phyloP scores from a whole-genome alignment of 2,113 vertebrate genomes.

The Xenus cinereus region DNA sequence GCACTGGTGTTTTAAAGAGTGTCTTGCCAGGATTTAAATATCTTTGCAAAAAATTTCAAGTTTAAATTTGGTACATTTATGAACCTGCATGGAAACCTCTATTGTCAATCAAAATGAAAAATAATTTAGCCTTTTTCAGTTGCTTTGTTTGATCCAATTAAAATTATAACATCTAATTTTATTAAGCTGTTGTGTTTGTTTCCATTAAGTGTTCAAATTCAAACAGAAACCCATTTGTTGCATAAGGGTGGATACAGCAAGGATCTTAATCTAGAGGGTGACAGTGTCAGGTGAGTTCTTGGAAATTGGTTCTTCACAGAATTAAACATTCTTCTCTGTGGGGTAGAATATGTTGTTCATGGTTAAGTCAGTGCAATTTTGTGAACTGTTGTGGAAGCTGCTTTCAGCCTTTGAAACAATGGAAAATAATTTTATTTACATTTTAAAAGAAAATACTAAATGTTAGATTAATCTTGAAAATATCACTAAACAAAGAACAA shows the following conservation, averaged over 20 bases:
- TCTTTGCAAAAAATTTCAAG: neutral
- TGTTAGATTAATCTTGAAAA: neutral
- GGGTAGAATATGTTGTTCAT: neutral
- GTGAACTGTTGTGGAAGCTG: neutral
- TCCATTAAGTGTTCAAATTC: constrained; percentile 62
- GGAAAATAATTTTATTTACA: neutral
- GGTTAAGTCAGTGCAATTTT: neutral
- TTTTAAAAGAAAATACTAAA: neutral
- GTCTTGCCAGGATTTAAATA: neutral
- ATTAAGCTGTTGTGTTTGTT: constrained; percentile 24
- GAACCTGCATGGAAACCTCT: neutral
- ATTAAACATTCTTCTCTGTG: neutral
- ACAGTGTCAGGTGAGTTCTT: constrained; percentile 62
- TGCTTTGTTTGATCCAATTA: neutral
- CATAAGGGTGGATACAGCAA: constrained; percentile 10
- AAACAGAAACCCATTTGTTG: constrained; percentile 51
- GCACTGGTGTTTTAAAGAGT: neutral
- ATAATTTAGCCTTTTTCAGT: neutral
- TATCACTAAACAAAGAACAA: neutral
- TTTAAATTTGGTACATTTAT: neutral
- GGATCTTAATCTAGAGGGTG: constrained; percentile 8
- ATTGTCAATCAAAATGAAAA: neutral
- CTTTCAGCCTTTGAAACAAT: neutral
- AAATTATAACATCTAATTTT: neutral
- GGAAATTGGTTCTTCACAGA: neutral